A percentile compares a stretch with the other conserved stretches of the same genome.
phyloP scores from a whole-genome alignment of 2,888 invertebrate species.

The Endotricha flammealis region DNA sequence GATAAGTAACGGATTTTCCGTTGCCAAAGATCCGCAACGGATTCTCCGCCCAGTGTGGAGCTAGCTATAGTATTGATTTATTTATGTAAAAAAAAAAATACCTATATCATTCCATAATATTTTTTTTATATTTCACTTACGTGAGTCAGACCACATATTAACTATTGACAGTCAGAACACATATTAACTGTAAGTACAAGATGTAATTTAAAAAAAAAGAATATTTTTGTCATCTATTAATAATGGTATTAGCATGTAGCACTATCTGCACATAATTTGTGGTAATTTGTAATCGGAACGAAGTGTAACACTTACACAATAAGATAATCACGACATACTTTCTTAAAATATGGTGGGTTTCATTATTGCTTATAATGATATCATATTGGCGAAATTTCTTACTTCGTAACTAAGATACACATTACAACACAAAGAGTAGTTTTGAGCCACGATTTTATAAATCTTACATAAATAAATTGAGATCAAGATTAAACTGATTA shows the following conservation, averaged over 20 bases:
- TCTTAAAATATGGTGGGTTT: slow-evolving; percentile 39
- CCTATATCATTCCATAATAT: no score
- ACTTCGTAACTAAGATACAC: slow-evolving; percentile 47
- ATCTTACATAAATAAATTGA: slow-evolving; percentile 32
- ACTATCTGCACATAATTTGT: slow-evolving; percentile 32
- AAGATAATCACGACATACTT: slow-evolving; percentile 28
- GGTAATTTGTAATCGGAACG: slow-evolving; percentile 20
- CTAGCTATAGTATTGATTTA: no score
- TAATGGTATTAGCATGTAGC: slow-evolving; percentile 20
- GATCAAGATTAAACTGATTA: slow-evolving; percentile 1
- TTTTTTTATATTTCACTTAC: no score
- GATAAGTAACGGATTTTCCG: no score
- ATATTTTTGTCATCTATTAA: no score
- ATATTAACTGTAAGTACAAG: no score
- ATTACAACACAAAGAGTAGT: slow-evolving; percentile 47
- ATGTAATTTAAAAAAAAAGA: no score
- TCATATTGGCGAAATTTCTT: slow-evolving; percentile 52
- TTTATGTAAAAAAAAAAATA: no score
- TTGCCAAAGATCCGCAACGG: no score
- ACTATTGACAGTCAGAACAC: no score
- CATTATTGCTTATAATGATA: slow-evolving; percentile 67
- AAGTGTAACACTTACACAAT: slow-evolving; percentile 28
- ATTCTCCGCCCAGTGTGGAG: no score
- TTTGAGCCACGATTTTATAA: slow-evolving; percentile 54
- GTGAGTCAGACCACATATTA: no score